Conservation (phyloP, 1,140 invertebrate genomes). For the Pseudomyrmex concolor region DNA sequence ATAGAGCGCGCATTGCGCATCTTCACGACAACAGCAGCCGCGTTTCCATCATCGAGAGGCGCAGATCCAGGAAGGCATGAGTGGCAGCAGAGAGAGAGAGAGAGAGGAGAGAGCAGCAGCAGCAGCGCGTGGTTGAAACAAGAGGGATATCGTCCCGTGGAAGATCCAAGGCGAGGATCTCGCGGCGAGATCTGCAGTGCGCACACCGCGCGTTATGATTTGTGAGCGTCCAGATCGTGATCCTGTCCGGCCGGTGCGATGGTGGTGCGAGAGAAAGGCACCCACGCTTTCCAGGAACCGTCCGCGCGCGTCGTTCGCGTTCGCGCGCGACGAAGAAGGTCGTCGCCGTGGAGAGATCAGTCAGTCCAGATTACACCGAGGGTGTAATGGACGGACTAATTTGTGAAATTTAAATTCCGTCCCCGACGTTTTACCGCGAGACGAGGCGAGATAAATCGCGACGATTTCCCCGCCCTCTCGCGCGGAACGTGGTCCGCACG, state of each 20-base stretch:
- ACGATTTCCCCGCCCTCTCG: neutral
- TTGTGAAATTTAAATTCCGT: slow-evolving; percentile 85
- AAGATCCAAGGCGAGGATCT: slow-evolving; percentile 65
- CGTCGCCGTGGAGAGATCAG: slow-evolving; percentile 71
- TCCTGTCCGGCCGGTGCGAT: slow-evolving; percentile 68
- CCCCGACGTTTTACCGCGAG: slow-evolving; percentile 77
- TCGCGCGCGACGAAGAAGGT: slow-evolving; percentile 14
- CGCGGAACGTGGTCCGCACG: slow-evolving; percentile 49
- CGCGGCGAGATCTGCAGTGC: slow-evolving; percentile 71
- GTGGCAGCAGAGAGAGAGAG: no score
- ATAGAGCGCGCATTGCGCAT: slow-evolving; percentile 6
- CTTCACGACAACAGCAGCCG: slow-evolving; percentile 32
- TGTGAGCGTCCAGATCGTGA: slow-evolving; percentile 79
- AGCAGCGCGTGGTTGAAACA: slow-evolving; percentile 42
- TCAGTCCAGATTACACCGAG: slow-evolving; percentile 77
- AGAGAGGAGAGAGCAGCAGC: no score
- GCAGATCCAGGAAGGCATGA: slow-evolving; percentile 27
- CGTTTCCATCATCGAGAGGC: slow-evolving; percentile 43
- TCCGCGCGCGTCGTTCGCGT: slow-evolving; percentile 52
- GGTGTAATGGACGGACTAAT: slow-evolving; percentile 85
- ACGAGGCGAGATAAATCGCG: slow-evolving; percentile 70
- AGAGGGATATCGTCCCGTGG: slow-evolving; percentile 58
- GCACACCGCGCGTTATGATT: slow-evolving; percentile 78
- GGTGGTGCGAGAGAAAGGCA: slow-evolving; percentile 62
- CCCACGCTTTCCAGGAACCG: slow-evolving; percentile 81